These are phyloP conservation scores for Eupeodes corollae DNA, from an alignment of 1,140 invertebrate species.

Conservation along the genomic window DNA sequence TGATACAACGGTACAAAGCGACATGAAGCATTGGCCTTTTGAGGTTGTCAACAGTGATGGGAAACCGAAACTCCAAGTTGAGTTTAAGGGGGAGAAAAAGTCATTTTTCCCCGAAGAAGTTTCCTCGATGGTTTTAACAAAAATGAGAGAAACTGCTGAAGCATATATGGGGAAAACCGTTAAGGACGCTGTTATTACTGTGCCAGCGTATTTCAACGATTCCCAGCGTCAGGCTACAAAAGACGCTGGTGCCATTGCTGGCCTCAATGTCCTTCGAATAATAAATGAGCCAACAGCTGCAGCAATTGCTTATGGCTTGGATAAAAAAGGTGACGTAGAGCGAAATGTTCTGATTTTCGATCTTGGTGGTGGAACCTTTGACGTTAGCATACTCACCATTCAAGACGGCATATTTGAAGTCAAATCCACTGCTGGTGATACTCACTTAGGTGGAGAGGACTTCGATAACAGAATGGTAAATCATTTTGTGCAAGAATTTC, in stretches of 20 bases:
- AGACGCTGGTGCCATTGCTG: slow-evolving; percentile 78
- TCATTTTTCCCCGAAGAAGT: slow-evolving; percentile 86
- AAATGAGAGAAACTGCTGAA: slow-evolving; percentile 92
- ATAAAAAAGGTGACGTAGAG: slow-evolving; percentile 85
- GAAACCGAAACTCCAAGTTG: slow-evolving; percentile 77
- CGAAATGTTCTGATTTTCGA: slow-evolving; percentile 85
- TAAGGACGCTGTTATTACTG: slow-evolving; percentile 80
- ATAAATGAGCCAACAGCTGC: slow-evolving; percentile 97
- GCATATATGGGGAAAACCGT: slow-evolving; percentile 83
- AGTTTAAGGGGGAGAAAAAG: slow-evolving; percentile 83
- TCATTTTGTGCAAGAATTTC: slow-evolving; percentile 93
- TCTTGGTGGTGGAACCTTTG: slow-evolving; percentile 93
- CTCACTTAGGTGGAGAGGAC: slow-evolving; percentile 95
- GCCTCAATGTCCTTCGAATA: slow-evolving; percentile 75
- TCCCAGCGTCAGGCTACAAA: slow-evolving; percentile 85
- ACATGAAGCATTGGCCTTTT: slow-evolving; percentile 97
- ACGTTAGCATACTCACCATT: slow-evolving; percentile 92
- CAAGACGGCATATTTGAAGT: slow-evolving; percentile 94
- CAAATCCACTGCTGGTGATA: slow-evolving; percentile 93
- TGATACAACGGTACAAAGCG: slow-evolving; percentile 75
- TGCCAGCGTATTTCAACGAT: slow-evolving; percentile 87
- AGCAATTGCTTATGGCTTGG: slow-evolving; percentile 97
- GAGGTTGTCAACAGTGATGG: slow-evolving; percentile 68
- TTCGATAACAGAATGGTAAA: slow-evolving; percentile 89
- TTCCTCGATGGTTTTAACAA: slow-evolving; percentile 79